Conservation (phyloP, 2,797 vertebrate species). For the Masticophis lateralis region DNA sequence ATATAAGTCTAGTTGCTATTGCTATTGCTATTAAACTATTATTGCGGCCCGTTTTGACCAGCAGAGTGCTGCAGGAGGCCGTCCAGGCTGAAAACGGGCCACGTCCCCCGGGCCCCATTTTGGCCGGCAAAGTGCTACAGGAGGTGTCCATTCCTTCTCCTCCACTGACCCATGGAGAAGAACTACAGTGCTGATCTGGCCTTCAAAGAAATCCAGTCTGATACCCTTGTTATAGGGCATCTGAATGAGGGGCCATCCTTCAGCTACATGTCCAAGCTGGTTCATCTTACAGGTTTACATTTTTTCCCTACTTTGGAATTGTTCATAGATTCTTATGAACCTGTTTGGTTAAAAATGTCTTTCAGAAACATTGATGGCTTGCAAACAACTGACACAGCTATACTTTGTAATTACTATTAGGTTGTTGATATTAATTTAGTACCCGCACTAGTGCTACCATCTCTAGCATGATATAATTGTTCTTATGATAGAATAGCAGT, state of each 20-base stretch:
- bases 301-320: background rate
- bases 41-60: background rate
- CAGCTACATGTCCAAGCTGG: background rate
- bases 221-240: no score
- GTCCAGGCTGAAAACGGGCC: no score
- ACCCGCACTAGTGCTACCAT: background rate
- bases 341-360: background rate
- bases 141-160: no score
- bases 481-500: constrained; percentile 39
- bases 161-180: no score
- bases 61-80: no score
- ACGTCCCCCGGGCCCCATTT: no score
- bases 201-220: no score
- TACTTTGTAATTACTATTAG: background rate
- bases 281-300: background rate
- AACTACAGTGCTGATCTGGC: no score
- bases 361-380: background rate
- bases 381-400: background rate
- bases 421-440: background rate
- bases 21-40: background rate
- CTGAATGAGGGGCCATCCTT: background rate
- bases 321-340: background rate
- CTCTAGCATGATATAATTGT: background rate
- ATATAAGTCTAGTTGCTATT: no score
- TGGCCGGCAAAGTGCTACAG: no score